A percentile compares a stretch with the other conserved stretches of the same genome.
Evolutionary conservation across 2,113 vertebrate genomes (phyloP).

Genomic region (Gallinago paraguaiae): DNA sequence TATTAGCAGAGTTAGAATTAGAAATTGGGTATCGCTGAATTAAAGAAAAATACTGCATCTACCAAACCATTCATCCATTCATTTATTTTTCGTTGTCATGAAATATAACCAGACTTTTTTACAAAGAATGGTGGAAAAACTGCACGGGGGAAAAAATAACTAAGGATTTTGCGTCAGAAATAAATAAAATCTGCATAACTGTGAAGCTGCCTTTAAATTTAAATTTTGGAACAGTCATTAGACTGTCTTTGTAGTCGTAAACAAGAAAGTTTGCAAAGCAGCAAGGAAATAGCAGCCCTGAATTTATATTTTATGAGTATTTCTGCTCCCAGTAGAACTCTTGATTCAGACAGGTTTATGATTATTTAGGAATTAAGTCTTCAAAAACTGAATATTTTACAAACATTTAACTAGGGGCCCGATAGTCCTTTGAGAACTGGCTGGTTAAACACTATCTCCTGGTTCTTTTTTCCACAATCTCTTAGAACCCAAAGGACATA

Average conservation of each 20-base stretch:
- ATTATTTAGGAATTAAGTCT: neutral
- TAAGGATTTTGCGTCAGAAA: neutral
- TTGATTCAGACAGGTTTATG: neutral
- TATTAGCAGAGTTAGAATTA: neutral
- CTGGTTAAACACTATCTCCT: neutral
- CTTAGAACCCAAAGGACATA: neutral
- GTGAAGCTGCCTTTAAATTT: neutral
- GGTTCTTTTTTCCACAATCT: neutral
- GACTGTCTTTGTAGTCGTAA: neutral
- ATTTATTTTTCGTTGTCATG: neutral
- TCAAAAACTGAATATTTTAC: neutral
- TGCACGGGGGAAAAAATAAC: neutral
- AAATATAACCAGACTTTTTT: neutral
- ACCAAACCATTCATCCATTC: neutral
- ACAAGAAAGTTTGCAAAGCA: neutral
- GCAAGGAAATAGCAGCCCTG: neutral
- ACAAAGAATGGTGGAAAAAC: neutral
- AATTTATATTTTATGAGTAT: neutral
- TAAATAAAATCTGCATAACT: neutral
- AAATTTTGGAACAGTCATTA: neutral
- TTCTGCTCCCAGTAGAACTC: neutral
- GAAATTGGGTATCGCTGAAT: neutral
- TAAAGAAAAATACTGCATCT: neutral
- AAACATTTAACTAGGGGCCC: neutral
- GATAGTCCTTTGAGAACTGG: neutral